A percentile compares a stretch with the other conserved stretches of the same genome.
These are phyloP conservation scores for Xenopus laevis DNA, from an alignment of 2,113 vertebrate genomes.

Conservation along the genomic window DNA sequence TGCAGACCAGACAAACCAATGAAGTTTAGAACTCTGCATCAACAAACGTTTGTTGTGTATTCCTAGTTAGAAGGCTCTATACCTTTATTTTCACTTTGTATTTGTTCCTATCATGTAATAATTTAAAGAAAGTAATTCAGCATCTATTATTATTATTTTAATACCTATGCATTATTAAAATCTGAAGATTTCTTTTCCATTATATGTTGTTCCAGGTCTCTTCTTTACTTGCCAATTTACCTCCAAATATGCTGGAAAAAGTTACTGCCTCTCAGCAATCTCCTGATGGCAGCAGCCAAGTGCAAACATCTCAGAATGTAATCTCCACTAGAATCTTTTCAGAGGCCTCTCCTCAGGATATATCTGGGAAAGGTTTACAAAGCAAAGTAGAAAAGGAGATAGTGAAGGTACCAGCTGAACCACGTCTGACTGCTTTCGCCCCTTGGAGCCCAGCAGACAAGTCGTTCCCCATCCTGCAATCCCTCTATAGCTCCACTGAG, in stretches of 20 bases:
- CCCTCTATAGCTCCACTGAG: conserved; percentile 33
- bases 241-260: conserved; percentile 36
- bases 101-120: too few species aligned
- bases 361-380: not conserved
- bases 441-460: conserved; percentile 29
- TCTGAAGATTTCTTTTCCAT: too few species aligned
- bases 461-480: not conserved
- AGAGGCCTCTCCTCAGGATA: not conserved
- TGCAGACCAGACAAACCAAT: too few species aligned
- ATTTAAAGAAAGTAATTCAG: too few species aligned
- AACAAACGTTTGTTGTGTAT: too few species aligned
- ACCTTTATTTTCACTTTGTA: too few species aligned
- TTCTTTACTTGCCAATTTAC: conserved; percentile 27
- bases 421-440: conserved; percentile 16
- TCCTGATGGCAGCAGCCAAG: not conserved
- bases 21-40: too few species aligned
- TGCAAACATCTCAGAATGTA: not conserved
- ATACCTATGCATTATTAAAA: too few species aligned
- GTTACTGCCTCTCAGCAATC: not conserved
- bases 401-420: not conserved
- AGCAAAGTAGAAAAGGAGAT: not conserved
- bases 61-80: too few species aligned
- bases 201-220: not conserved
- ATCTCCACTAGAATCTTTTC: not conserved
- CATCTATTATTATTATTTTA: too few species aligned